Percentiles rank a stretch among this genome's conserved stretches.
Evolutionary conservation across 1,140 invertebrate species (phyloP).

Genomic region (Pseudomyrmex flavicornis): DNA sequence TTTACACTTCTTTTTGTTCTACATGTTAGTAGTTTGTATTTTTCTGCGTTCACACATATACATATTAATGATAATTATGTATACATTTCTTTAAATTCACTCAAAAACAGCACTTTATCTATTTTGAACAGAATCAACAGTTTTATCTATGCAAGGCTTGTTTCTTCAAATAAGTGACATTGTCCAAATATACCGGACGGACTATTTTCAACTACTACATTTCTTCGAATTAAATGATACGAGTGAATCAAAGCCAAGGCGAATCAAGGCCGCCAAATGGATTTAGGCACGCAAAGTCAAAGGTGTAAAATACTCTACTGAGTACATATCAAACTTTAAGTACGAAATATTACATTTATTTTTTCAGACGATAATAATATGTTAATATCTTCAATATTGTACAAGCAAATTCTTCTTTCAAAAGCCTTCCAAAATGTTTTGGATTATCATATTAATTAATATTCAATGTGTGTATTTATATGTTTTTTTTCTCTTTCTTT

Average conservation of each 20-base stretch:
- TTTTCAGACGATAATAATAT: background rate
- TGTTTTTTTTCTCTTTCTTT: background rate
- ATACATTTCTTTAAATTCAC: no score
- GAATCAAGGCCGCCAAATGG: conserved; percentile 52
- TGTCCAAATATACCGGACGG: conserved; percentile 43
- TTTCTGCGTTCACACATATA: no score
- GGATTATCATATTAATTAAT: no score
- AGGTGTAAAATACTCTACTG: no score
- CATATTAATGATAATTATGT: no score
- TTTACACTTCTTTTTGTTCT: no score
- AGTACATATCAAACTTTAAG: conserved; percentile 4
- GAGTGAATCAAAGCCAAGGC: conserved; percentile 51
- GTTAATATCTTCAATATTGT: background rate
- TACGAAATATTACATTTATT: conserved; percentile 4
- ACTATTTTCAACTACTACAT: conserved; percentile 57
- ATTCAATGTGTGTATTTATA: background rate
- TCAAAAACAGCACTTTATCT: background rate
- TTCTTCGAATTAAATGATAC: conserved; percentile 56
- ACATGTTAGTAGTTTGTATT: no score
- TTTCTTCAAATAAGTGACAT: conserved; percentile 28
- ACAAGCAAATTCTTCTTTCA: no score
- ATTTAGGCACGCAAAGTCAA: background rate
- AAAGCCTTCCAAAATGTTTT: no score
- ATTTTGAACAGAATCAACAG: conserved; percentile 3
- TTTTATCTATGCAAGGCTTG: conserved; percentile 9